Conservation (phyloP, 2,888 invertebrate genomes). For the Pachydiplax longipennis region DNA sequence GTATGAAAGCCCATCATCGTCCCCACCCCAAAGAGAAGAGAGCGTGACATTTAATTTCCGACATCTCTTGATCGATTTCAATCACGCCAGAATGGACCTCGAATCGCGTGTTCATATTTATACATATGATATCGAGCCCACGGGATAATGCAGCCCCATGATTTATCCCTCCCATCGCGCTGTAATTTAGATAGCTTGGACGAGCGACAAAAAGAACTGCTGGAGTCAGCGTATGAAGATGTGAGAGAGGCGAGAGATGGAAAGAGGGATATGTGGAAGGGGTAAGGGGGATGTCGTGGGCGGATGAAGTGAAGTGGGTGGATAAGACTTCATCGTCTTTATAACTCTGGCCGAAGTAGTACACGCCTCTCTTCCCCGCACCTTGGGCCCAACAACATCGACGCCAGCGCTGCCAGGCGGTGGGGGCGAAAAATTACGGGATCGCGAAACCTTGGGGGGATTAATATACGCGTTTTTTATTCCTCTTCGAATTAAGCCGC, state of each 20-base stretch:
- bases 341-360: not conserved
- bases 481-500: not conserved
- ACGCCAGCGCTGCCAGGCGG: not conserved
- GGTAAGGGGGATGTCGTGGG: not conserved
- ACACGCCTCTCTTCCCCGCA: not conserved
- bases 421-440: not conserved
- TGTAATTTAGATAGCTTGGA: slow-evolving; percentile 20
- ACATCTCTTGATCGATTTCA: not conserved
- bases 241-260: not conserved
- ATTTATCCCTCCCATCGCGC: not conserved
- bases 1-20: not conserved
- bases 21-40: not conserved
- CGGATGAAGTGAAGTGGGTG: slow-evolving; percentile 13
- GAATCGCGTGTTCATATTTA: not conserved
- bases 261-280: not conserved
- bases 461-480: not conserved
- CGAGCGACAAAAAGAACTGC: not conserved
- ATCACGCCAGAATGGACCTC: not conserved
- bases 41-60: not conserved
- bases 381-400: slow-evolving; percentile 3
- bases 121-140: not conserved
- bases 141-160: not conserved
- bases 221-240: not conserved
- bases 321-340: slow-evolving; percentile 41
- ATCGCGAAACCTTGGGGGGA: not conserved